A percentile compares a stretch with the other conserved stretches of the same genome.
Conservation (phyloP, 2,113 vertebrate species). For the Vidua macroura region DNA sequence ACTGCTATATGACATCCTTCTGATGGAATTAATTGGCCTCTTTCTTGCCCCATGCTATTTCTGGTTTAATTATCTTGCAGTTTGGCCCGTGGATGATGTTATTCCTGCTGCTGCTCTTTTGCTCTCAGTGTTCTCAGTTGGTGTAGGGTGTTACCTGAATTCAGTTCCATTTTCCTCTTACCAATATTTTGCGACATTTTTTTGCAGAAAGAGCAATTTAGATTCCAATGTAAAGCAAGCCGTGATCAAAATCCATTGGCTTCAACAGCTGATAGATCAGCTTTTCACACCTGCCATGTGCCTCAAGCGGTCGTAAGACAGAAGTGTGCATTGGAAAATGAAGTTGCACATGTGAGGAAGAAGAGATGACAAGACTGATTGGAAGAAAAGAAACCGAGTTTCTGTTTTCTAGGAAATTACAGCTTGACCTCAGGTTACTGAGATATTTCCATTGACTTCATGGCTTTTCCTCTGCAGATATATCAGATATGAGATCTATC, state of each 20-base stretch:
- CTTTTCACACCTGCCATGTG: not conserved
- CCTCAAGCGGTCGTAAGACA: not conserved
- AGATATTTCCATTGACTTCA: not conserved
- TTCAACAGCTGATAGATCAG: not conserved
- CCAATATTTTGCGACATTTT: not conserved
- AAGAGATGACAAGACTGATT: constrained; percentile 7
- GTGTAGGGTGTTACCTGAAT: not conserved
- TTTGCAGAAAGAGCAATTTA: not conserved
- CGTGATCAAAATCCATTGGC: not conserved
- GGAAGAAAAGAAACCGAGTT: not conserved
- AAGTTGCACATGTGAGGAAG: not conserved
- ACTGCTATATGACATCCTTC: not conserved
- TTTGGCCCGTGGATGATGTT: not conserved
- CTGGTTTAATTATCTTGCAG: constrained; percentile 21
- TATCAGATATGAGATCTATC: not conserved
- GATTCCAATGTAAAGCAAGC: not conserved
- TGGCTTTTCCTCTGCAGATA: not conserved
- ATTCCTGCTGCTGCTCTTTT: not conserved
- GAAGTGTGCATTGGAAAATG: not conserved
- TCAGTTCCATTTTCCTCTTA: not conserved
- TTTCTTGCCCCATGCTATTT: constrained; percentile 18
- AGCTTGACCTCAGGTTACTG: constrained; percentile 15
- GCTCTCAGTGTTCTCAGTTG: not conserved
- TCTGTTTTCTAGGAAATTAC: constrained; percentile 20
- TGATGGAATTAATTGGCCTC: constrained; percentile 7